Base-by-base conservation (phyloP, 2,797 vertebrate genomes). In the Danio choprae region DNA sequence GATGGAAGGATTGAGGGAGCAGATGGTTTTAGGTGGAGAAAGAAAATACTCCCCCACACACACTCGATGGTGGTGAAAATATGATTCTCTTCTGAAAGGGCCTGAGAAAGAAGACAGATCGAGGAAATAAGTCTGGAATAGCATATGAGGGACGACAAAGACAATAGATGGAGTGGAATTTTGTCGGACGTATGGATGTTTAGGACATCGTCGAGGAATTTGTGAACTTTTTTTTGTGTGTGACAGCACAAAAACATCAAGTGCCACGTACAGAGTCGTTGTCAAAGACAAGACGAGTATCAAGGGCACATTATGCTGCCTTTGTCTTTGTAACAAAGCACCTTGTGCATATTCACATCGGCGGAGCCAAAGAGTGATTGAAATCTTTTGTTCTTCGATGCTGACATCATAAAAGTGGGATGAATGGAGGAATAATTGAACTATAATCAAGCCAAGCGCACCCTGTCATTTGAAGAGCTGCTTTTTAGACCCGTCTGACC, bases 1-100 rank as follows among this genome's bases (percentile, higher is more conserved):
- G 69, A 70, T 55, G 63, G 71, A 60, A 79, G 80, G 89, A 90
- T 85, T 89, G 88, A 91, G 87, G 87, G 88, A 93, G 87, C 93
- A 94, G 93, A 94, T 94, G 94, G 92, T 93, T 91, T 86, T 81
- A 82, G 80, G 81, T 75, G 83, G 75, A 82, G 58, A 79, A 89
- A 91, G 90, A 90, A 58, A 91, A 86, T 86, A 84, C 86, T 90
- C 92, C 88, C 83, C 72, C 81, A 83, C 81, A 82, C 77, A 80
- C 56, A 84, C 80, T 71, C 69, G 80, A 89, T 83, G 87, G 87
- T 84, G 87, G 87, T 82, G 87, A 87, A 85, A 83, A 89, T 83
- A 87, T 85, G 85, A 88, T 84, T 70, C 44, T 48, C 48, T 51
- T 63, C 15, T 2, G 18, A 40, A 46, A 48, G 59, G 22, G 77